Conservation (phyloP, 37 sponge, comb jelly and placozoan species). For the Crambe crambe region DNA sequence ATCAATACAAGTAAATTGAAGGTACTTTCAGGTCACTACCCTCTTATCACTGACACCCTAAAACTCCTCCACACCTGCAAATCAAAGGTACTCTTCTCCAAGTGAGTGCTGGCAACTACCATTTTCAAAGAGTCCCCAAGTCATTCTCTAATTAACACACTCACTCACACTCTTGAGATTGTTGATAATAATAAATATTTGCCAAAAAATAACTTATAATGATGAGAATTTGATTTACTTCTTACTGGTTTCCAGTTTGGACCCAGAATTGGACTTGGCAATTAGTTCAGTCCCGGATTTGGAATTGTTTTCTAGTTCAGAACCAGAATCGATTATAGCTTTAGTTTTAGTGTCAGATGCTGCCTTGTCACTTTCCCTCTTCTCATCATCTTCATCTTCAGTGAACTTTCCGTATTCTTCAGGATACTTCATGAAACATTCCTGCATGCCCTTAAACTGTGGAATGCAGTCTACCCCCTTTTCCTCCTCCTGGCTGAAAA, state of each 20-base stretch:
- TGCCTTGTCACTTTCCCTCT: neutral
- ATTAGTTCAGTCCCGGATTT: too few relatives aligned
- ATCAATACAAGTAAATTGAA: neutral
- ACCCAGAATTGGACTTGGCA: neutral
- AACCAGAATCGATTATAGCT: neutral
- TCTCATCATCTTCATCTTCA: constrained; percentile 43
- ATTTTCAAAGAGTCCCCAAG: neutral
- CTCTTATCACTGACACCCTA: constrained; percentile 20
- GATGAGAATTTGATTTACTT: too few relatives aligned
- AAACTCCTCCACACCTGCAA: constrained; percentile 23
- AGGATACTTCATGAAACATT: constrained; percentile 76
- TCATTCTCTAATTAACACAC: neutral
- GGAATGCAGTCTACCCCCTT: constrained; percentile 86
- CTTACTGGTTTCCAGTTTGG: neutral
- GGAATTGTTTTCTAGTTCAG: neutral
- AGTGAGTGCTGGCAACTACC: neutral
- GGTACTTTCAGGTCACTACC: neutral
- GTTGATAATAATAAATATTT: too few relatives aligned
- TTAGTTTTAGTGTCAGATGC: neutral
- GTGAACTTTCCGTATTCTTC: constrained; percentile 45
- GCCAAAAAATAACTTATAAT: too few relatives aligned
- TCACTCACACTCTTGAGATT: too few relatives aligned
- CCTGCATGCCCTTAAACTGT: constrained; percentile 75
- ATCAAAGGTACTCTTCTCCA: constrained; percentile 4
- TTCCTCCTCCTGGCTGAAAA: constrained; percentile 70